Evolutionary conservation across 2,113 vertebrate genomes (phyloP).

Genomic region (Sigmodon hispidus): DNA sequence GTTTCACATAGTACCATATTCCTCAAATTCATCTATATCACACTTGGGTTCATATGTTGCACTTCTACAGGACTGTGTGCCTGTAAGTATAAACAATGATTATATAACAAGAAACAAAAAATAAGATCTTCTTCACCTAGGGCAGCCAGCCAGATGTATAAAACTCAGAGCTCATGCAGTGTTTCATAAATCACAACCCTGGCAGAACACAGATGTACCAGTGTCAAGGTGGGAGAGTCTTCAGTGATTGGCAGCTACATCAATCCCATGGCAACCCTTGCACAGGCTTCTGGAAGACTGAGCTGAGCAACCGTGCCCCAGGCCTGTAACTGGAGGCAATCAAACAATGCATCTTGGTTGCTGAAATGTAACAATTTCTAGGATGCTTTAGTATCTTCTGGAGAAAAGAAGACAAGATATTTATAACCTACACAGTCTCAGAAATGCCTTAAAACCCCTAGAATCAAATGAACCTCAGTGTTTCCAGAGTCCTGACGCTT

Average conservation of each 20-base stretch:
- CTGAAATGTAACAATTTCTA: neutral
- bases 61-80: neutral
- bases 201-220: constrained; percentile 3
- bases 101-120: neutral
- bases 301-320: neutral
- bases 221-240: neutral
- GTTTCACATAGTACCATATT: neutral
- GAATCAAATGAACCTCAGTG: neutral
- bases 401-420: neutral
- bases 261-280: neutral
- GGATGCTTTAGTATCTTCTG: constrained; percentile 32
- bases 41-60: neutral
- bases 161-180: neutral
- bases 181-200: constrained; percentile 41
- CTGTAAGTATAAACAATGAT: neutral
- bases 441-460: neutral
- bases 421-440: neutral
- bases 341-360: neutral
- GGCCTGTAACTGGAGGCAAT: constrained; percentile 10
- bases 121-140: neutral
- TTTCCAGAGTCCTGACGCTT: neutral
- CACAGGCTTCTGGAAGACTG: neutral
- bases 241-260: neutral
- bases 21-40: neutral
- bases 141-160: neutral